Percentiles rank a stretch among this genome's conserved stretches.
phyloP scores from a whole-genome alignment of 2,797 vertebrate genomes.

The Glossophaga mutica region DNA sequence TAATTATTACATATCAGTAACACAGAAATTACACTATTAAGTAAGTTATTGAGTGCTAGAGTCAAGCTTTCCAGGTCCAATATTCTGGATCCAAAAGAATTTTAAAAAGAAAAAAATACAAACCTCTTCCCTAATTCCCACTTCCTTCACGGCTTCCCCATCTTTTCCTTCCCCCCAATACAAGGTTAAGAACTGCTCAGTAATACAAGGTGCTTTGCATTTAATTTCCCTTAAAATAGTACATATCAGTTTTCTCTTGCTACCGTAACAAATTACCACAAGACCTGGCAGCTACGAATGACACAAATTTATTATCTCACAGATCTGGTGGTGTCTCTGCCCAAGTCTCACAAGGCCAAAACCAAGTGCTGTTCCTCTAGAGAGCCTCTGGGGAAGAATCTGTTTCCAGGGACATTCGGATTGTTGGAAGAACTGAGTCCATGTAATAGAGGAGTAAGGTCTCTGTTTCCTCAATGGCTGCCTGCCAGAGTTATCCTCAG shows the following conservation, averaged over 20 bases:
- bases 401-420: not conserved
- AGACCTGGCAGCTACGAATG: not conserved
- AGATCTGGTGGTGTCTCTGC: not conserved
- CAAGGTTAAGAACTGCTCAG: not conserved
- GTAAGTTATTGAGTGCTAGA: not conserved
- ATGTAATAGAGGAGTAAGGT: not conserved
- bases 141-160: not conserved
- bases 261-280: not conserved
- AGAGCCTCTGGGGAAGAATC: not conserved
- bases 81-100: not conserved
- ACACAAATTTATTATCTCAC: not conserved
- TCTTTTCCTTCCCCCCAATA: not conserved
- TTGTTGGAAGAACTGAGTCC: not conserved
- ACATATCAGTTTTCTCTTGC: not conserved
- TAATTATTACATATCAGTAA: not conserved
- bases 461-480: not conserved
- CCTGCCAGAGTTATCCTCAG: not conserved
- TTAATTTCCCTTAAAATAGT: not conserved
- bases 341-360: not conserved
- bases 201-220: not conserved
- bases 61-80: slow-evolving; percentile 27
- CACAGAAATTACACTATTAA: slow-evolving; percentile 25
- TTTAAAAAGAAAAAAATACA: not conserved
- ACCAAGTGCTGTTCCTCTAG: not conserved
- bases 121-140: not conserved